phyloP scores from a whole-genome alignment of 1,140 invertebrate genomes.

The Tetramorium alpestre region DNA sequence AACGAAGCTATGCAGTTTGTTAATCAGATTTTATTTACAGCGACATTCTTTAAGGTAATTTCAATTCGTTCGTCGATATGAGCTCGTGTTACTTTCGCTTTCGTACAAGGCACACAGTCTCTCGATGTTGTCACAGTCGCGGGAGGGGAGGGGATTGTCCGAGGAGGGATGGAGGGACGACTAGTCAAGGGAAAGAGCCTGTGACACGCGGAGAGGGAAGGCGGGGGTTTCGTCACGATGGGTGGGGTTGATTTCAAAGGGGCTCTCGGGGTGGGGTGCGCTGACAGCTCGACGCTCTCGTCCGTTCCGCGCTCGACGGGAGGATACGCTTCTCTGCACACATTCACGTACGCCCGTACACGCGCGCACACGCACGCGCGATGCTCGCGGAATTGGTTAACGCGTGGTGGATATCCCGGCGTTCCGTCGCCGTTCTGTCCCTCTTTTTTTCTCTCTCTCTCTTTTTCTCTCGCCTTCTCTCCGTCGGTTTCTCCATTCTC shows the following conservation, averaged over 20 bases:
- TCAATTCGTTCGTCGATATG: neutral
- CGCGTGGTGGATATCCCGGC: conserved; percentile 58
- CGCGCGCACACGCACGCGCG: conserved; percentile 67
- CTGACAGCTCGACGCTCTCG: conserved; percentile 85
- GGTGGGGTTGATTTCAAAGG: conserved; percentile 78
- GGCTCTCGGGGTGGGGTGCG: conserved; percentile 83
- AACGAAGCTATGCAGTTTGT: neutral
- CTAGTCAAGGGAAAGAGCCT: conserved; percentile 64
- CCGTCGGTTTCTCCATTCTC: conserved; percentile 57
- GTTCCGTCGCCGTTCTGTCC: conserved; percentile 55
- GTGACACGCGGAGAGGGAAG: conserved; percentile 41
- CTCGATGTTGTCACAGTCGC: conserved; percentile 21
- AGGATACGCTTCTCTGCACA: conserved; percentile 85
- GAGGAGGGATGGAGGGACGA: conserved; percentile 57
- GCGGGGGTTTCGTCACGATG: conserved; percentile 63
- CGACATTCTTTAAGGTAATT: conserved; percentile 18
- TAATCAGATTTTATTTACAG: neutral
- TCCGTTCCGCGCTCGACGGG: conserved; percentile 82
- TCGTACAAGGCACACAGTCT: conserved; percentile 40
- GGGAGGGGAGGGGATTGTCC: conserved; percentile 42
- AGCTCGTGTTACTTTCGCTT: conserved; percentile 34
- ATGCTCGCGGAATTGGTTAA: conserved; percentile 65
- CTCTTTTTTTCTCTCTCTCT: conserved; percentile 70
- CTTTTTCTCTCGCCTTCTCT: conserved; percentile 63
- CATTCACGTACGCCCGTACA: conserved; percentile 74